These are phyloP conservation scores for Teleiodes luculella DNA, from an alignment of 2,888 invertebrate genomes.

Conservation along the genomic window DNA sequence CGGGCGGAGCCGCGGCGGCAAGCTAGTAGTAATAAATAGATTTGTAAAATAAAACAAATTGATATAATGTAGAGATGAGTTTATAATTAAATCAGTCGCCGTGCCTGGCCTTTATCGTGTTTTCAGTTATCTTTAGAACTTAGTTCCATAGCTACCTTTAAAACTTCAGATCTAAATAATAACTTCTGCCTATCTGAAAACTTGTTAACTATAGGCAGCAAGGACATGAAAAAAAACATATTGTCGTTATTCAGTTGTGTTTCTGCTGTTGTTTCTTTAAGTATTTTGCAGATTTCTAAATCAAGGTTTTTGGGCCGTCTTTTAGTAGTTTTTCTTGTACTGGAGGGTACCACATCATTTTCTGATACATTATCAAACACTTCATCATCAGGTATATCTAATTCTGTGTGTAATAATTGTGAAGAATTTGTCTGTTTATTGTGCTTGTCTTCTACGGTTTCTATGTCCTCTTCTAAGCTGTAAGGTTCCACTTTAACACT, in stretches of 20 bases:
- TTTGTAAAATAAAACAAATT: not conserved
- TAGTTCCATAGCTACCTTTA: slow-evolving; percentile 19
- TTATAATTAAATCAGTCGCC: too few species aligned
- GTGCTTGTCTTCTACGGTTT: not conserved
- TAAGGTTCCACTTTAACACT: too few species aligned
- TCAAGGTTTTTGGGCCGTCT: not conserved
- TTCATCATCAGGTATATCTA: too few species aligned
- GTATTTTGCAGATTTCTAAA: not conserved
- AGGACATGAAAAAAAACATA: slow-evolving; percentile 21
- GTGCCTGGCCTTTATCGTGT: too few species aligned
- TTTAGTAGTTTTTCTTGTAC: too few species aligned
- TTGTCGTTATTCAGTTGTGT: slow-evolving; percentile 15
- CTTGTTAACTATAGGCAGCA: slow-evolving; percentile 18
- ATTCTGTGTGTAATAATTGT: too few species aligned
- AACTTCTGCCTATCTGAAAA: slow-evolving; percentile 19
- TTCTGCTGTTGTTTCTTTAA: not conserved
- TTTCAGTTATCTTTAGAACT: not conserved
- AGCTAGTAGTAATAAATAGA: too few species aligned
- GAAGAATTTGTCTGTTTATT: not conserved
- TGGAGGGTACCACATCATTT: too few species aligned
- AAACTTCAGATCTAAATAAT: slow-evolving; percentile 21
- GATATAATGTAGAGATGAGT: too few species aligned
- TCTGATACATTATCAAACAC: too few species aligned
- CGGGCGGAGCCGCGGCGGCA: too few species aligned
- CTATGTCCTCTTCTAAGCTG: too few species aligned